phyloP scores from a whole-genome alignment of 2,888 invertebrate species.

The Drosophila demipolita region DNA sequence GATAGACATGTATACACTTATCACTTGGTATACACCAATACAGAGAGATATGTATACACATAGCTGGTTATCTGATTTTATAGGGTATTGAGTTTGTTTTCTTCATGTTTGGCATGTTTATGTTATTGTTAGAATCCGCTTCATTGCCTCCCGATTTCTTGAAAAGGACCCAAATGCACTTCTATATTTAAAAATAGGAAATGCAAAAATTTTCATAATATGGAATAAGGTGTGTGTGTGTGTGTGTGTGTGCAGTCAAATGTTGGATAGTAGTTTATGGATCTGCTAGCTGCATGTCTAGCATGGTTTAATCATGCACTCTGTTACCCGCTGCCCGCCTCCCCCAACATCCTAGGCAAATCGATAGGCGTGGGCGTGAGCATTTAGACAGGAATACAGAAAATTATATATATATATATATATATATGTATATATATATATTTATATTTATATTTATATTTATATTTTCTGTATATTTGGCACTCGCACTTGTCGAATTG shows the following conservation, averaged over 20 bases:
- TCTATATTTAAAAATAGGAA: conserved; percentile 26
- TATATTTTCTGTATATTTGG: conserved; percentile 14
- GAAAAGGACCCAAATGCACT: conserved; percentile 20
- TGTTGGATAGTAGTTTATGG: conserved; percentile 57
- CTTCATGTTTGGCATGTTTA: conserved; percentile 24
- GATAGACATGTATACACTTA: no score
- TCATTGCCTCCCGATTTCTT: no score
- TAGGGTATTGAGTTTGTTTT: conserved; percentile 31
- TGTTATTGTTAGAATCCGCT: conserved; percentile 8
- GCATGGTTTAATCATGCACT: conserved; percentile 67
- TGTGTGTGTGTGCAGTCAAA: conserved; percentile 13
- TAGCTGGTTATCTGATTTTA: background rate
- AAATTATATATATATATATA: conserved; percentile 13
- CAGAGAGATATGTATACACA: background rate
- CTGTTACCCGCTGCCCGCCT: background rate
- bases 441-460: conserved; percentile 3
- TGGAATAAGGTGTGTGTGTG: background rate
- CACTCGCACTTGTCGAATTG: conserved; percentile 76
- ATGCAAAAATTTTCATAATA: background rate
- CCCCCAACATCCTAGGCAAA: conserved; percentile 20
- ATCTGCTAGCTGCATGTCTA: conserved; percentile 63
- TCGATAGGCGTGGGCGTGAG: conserved; percentile 49
- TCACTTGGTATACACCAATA: background rate
- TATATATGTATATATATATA: conserved; percentile 8
- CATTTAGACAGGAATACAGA: conserved; percentile 21